These are phyloP conservation scores for Pogonus chalceus DNA, from an alignment of 1,140 invertebrate species.

Conservation along the genomic window DNA sequence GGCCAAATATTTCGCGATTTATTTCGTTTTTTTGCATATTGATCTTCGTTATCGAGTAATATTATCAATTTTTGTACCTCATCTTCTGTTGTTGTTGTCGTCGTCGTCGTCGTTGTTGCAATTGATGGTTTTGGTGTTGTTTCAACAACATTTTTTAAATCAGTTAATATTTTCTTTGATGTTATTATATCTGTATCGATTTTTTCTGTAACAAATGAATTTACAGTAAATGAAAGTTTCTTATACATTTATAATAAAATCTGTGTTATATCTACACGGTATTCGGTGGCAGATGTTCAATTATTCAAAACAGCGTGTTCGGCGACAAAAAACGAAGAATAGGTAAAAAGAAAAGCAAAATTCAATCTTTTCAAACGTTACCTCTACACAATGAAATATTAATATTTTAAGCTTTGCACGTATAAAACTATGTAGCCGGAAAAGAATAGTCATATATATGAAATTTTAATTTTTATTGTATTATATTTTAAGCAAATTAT, in stretches of 20 bases:
- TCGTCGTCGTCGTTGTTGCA: neutral
- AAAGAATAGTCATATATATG: too few species aligned
- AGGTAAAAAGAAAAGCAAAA: too few species aligned
- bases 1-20: conserved; percentile 20
- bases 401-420: too few species aligned
- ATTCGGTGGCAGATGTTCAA: neutral
- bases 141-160: conserved; percentile 13
- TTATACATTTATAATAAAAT: neutral
- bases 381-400: neutral
- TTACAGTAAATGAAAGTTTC: neutral
- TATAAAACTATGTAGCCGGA: too few species aligned
- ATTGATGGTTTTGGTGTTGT: conserved; percentile 6
- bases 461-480: too few species aligned
- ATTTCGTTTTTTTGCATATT: conserved; percentile 7
- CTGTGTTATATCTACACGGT: conserved; percentile 13
- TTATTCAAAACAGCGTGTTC: neutral
- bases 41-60: neutral
- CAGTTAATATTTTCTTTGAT: conserved; percentile 21
- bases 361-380: neutral
- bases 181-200: conserved; percentile 23
- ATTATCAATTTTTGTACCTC: conserved; percentile 8
- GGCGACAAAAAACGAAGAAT: neutral
- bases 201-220: conserved; percentile 21
- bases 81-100: neutral
- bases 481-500: too few species aligned